A percentile compares a stretch with the other conserved stretches of the same genome.
These are phyloP conservation scores for Hirtodrosophila alboralis DNA, from an alignment of 2,888 invertebrate genomes.

Conservation along the genomic window DNA sequence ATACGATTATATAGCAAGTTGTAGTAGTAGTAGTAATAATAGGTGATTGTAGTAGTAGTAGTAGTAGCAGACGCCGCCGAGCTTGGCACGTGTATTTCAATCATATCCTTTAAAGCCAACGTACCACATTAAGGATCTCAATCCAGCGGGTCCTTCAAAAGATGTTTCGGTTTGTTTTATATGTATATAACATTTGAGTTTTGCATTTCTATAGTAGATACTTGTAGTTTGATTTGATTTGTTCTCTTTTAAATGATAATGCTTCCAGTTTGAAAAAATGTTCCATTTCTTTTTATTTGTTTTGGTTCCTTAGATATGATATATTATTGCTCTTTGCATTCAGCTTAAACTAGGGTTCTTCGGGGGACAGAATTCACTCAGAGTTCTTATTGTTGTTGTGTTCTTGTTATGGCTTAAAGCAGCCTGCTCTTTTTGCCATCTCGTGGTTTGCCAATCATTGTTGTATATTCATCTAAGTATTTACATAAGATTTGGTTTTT, in stretches of 20 bases:
- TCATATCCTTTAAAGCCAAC: conserved; percentile 56
- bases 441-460: conserved; percentile 84
- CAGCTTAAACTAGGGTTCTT: conserved; percentile 1
- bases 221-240: conserved; percentile 4
- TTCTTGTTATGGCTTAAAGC: conserved; percentile 79
- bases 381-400: conserved; percentile 23
- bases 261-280: conserved; percentile 19
- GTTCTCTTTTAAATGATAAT: conserved; percentile 2
- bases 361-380: conserved; percentile 1
- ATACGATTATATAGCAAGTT: conserved; percentile 60
- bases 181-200: conserved; percentile 5
- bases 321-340: conserved; percentile 30
- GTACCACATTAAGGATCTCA: conserved; percentile 54
- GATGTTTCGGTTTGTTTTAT: conserved; percentile 15
- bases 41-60: conserved; percentile 33
- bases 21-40: conserved; percentile 48
- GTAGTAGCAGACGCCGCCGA: conserved; percentile 60
- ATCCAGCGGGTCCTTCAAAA: conserved; percentile 42
- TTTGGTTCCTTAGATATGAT: conserved; percentile 13
- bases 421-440: conserved; percentile 84
- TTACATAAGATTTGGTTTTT: conserved; percentile 73
- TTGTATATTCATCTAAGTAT: conserved; percentile 84
- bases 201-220: conserved; percentile 7
- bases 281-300: conserved; percentile 22
- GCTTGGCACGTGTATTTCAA: conserved; percentile 43